phyloP scores from a whole-genome alignment of 2,888 invertebrate genomes.

The Epistrophe grossulariae region DNA sequence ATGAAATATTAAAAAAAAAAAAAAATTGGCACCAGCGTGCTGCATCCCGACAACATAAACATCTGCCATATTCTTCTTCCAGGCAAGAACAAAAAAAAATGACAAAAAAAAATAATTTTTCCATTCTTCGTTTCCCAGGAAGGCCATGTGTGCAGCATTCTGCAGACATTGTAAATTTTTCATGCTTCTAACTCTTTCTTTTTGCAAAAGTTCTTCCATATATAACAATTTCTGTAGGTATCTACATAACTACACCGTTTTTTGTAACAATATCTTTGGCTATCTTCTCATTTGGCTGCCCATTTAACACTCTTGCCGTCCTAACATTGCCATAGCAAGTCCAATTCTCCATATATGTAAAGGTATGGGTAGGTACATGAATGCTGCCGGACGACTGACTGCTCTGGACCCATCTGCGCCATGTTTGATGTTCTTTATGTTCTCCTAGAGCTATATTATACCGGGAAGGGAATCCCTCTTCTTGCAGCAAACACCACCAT shows the following conservation, averaged over 20 bases:
- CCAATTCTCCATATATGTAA: conserved; percentile 20
- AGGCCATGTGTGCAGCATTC: conserved; percentile 19
- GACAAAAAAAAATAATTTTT: conserved; percentile 20
- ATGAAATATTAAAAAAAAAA: neutral
- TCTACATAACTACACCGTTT: neutral
- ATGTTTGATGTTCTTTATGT: conserved; percentile 55
- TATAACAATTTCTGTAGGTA: neutral
- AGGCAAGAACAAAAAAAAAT: neutral
- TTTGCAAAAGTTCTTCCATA: neutral
- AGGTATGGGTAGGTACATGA: neutral
- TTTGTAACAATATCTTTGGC: conserved; percentile 34
- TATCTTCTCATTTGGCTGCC: conserved; percentile 47
- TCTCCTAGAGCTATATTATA: conserved; percentile 28
- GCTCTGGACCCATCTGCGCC: conserved; percentile 58
- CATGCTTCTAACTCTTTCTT: neutral
- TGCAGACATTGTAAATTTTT: conserved; percentile 24
- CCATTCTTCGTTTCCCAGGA: conserved; percentile 19
- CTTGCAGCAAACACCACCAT: conserved; percentile 20
- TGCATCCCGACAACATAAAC: conserved; percentile 2
- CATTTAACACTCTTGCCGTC: conserved; percentile 65
- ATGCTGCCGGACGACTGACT: conserved; percentile 17
- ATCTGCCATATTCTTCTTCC: conserved; percentile 21
- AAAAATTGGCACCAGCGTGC: conserved; percentile 11
- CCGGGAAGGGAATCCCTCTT: conserved; percentile 49
- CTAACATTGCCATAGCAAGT: conserved; percentile 25